A percentile compares a stretch with the other conserved stretches of the same genome.
phyloP scores from a whole-genome alignment of 1,140 invertebrate species.

The Saccostrea glomerata region DNA sequence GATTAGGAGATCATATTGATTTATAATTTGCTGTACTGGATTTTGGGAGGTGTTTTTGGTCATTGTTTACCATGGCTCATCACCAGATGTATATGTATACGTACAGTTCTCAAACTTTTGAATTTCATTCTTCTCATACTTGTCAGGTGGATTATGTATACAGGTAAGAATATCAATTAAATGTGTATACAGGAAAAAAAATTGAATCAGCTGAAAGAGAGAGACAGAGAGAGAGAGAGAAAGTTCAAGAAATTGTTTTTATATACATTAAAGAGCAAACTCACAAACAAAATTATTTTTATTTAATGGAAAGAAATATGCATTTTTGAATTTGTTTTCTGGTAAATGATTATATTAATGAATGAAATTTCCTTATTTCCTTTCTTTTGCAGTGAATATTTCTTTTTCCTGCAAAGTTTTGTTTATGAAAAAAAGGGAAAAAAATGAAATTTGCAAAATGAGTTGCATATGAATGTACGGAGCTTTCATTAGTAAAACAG shows the following conservation, averaged over 20 bases:
- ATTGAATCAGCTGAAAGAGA: too few species aligned
- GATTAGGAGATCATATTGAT: not conserved
- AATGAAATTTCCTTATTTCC: too few species aligned
- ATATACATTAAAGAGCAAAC: too few species aligned
- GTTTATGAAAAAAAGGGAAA: not conserved
- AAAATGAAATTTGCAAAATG: not conserved
- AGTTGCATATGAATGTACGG: not conserved
- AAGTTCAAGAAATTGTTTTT: too few species aligned
- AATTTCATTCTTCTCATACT: slow-evolving; percentile 45
- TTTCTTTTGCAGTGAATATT: too few species aligned
- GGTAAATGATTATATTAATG: too few species aligned
- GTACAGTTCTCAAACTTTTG: slow-evolving; percentile 50
- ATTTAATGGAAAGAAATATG: not conserved
- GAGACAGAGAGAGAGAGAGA: too few species aligned
- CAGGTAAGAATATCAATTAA: slow-evolving; percentile 41
- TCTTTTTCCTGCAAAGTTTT: not conserved
- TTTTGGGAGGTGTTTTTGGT: not conserved
- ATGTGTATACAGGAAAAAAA: not conserved
- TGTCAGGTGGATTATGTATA: slow-evolving; percentile 56
- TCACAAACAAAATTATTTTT: too few species aligned
- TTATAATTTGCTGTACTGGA: not conserved
- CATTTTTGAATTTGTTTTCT: not conserved
- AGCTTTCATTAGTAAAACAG: not conserved
- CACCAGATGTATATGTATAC: slow-evolving; percentile 58
- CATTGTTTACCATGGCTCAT: slow-evolving; percentile 41